Evolutionary conservation across 2,113 vertebrate species (phyloP), one percentile per base, ranked within the genome.

Genomic region (Mastomys coucha): DNA sequence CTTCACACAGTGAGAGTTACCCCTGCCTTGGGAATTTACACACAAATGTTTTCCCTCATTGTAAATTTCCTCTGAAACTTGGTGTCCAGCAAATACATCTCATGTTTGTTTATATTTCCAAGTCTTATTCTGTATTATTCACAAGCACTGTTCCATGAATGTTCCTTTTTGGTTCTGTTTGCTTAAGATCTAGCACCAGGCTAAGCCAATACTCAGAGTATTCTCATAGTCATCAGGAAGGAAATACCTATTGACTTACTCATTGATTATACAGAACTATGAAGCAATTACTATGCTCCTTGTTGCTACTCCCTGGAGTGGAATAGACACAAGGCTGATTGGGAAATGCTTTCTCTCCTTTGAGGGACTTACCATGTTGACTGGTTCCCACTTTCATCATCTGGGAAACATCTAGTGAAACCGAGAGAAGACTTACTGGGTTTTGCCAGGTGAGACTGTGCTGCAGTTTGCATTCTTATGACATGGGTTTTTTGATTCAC

Each of bases 401-500:
- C 7, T 16, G 39, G 39, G 63, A 91, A 93, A 45, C 53, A 33
- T 6, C 1, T 33, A 10, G 26, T 42, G 2, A 19, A 87, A 56
- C 10, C 45, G 39, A 58, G 42, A 58, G 24, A 93, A 97, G 63
- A 98, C 99, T 98, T 98, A 99, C 99, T 76, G 75, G 49, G 99
- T 97, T 91, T 96, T 96, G 97, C 98, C 99, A 0, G 99, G 99
- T 31, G 94, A 97, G 10, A 97, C 28, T 0, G 98, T 99, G 82
- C 89, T 95, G 9, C 99, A 99, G 93, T 98, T 98, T 31, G 99
- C 99, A 22, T 99, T 98, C 96, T 93, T 98, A 96, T 99, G 98
- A 93, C 99, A 99, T 45, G 99, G 99, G 89, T 98, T 99, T 33
- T 98, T 98, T 0, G 98, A 98, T 94, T 96, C 91, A 97, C 99